Base-by-base conservation (phyloP, 1,140 invertebrate genomes). In the Aphelenchoides besseyi region DNA sequence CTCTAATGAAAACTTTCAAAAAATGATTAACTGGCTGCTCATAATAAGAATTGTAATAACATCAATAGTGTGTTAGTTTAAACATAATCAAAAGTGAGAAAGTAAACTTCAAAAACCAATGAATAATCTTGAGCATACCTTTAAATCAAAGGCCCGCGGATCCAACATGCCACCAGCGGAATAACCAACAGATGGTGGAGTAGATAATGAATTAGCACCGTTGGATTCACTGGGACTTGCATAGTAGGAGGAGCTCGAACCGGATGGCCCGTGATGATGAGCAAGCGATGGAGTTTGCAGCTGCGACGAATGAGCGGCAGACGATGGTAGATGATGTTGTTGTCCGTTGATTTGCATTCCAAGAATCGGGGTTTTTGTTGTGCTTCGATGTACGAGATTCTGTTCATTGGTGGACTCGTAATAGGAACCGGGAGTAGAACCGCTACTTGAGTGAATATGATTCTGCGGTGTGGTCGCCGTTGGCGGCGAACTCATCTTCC, bases 221-320 rank as follows among this genome's bases (percentile, higher is more conserved):
- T 48, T 48, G 12, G 41, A 48, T 23, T 48, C 41, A 23, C 12
- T 48, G 41, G 41, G 41, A 48, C 41, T 48, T 23, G 41, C 41
- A 23, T 48, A 48, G 41, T 48, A 48, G 41, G 41, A 48, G 41
- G 41, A 48, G 41, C 41, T 48, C 41, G 41, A 48, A 23, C 41
- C 41, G 41, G 41, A 48, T 23, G 41, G 41, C 41, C 12, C 41
- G 41, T 48, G 41, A 48, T 48, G 41, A 48, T 48, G 41, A 48
- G 23, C 41, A 23, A 48, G 41, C 41, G 41, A 23, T 23, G 41
- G 41, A n/a, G n/a, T n/a, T 23, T 48, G 41, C 41, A 48, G 41
- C 23, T 48, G 41, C 12, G 41, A 48, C 23, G 41, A 48, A 23
- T 48, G 41, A 48, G 41, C 41, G 23, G 23, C 12, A 12, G 41